A percentile compares a stretch with the other conserved stretches of the same genome.
Evolutionary conservation across 2,888 invertebrate species (phyloP).

Genomic region (Tachina fera): DNA sequence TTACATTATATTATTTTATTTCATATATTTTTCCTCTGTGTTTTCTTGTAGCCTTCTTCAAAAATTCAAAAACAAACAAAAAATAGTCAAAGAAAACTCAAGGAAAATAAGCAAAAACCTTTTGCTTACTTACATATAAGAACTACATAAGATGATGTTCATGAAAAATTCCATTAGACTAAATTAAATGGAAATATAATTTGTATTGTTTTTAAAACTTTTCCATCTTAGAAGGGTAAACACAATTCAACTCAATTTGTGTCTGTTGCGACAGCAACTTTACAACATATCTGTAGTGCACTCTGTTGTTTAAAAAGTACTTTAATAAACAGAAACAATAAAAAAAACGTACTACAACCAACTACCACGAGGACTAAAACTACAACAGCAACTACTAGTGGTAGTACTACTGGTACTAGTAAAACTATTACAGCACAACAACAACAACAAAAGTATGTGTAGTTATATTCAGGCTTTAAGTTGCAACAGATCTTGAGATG

Average conservation of each 20-base stretch:
- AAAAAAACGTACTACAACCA: slow-evolving; percentile 57
- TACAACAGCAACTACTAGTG: slow-evolving; percentile 39
- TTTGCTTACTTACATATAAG: slow-evolving; percentile 60
- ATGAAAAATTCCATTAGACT: slow-evolving; percentile 75
- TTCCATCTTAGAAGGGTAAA: slow-evolving; percentile 71
- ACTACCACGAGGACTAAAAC: slow-evolving; percentile 35
- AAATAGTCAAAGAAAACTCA: slow-evolving; percentile 30
- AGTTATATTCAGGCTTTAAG: slow-evolving; percentile 55
- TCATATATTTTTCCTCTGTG: background rate
- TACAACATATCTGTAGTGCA: slow-evolving; percentile 72
- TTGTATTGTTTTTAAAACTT: slow-evolving; percentile 75
- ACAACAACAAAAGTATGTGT: slow-evolving; percentile 7
- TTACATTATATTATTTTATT: background rate
- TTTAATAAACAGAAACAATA: slow-evolving; percentile 65
- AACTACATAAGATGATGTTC: slow-evolving; percentile 65
- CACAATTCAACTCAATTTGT: slow-evolving; percentile 72
- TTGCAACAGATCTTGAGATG: slow-evolving; percentile 69
- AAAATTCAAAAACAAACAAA: slow-evolving; percentile 6
- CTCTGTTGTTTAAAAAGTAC: slow-evolving; percentile 70
- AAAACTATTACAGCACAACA: slow-evolving; percentile 51
- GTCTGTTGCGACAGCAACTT: slow-evolving; percentile 72
- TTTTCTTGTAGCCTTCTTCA: slow-evolving; percentile 38
- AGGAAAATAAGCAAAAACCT: slow-evolving; percentile 39
- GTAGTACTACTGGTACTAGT: slow-evolving; percentile 37
- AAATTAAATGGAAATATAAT: slow-evolving; percentile 76